A percentile compares a stretch with the other conserved stretches of the same genome.
phyloP scores from a whole-genome alignment of 1,140 invertebrate genomes.

The Drosophila nebulosa region DNA sequence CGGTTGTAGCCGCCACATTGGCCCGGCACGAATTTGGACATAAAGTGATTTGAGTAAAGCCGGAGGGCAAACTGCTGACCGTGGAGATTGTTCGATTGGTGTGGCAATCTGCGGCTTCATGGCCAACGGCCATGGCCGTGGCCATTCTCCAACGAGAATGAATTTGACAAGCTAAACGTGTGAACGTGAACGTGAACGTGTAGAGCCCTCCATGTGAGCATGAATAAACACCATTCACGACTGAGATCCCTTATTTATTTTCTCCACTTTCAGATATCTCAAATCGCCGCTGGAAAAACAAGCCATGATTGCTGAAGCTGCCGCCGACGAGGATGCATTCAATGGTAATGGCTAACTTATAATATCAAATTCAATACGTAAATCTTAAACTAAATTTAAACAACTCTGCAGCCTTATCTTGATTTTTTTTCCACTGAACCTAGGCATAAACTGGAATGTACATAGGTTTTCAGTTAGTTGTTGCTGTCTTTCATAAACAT shows the following conservation, averaged over 20 bases:
- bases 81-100: constrained; percentile 96
- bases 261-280: constrained; percentile 84
- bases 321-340: constrained; percentile 81
- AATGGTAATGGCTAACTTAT: constrained; percentile 80
- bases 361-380: no score
- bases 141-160: constrained; percentile 91
- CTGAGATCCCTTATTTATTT: background rate
- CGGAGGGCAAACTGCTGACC: constrained; percentile 91
- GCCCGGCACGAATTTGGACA: constrained; percentile 94
- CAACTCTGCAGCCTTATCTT: no score
- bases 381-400: no score
- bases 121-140: constrained; percentile 89
- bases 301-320: constrained; percentile 83
- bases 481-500: no score
- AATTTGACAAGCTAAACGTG: constrained; percentile 90
- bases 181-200: no score
- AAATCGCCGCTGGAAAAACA: constrained; percentile 94
- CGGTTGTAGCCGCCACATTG: constrained; percentile 87
- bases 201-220: constrained; percentile 83
- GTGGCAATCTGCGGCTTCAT: constrained; percentile 94
- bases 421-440: no score
- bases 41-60: constrained; percentile 94
- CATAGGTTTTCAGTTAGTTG: no score
- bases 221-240: no score
- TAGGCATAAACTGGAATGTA: no score